Evolutionary conservation across 2,888 invertebrate species (phyloP), one percentile per base, ranked within the genome.

Genomic region (Drosophila kambysellisi): DNA sequence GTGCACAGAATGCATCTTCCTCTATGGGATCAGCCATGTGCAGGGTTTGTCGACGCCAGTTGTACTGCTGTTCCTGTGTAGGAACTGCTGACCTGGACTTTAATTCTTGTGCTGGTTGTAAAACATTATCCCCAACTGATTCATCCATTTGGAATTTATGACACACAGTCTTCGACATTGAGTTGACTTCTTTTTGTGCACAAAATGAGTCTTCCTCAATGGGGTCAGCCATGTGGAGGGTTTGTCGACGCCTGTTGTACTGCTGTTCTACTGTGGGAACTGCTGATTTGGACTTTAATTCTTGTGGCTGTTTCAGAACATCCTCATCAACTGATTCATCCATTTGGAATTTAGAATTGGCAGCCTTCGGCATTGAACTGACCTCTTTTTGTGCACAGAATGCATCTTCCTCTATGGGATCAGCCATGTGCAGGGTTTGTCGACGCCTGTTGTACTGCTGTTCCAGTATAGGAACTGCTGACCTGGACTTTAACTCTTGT

Each of bases 1-100:
- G 53, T 9, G 37, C n/a, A 17, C 54, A 50, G 12, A 64, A n/a
- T 0, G 57, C 51, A n/a, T 71, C 71, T 29, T 62, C 70, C 15
- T 41, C 62, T 9, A 69, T 70, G 35, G 58, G 51, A 15, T 62
- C 43, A 33, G 43, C 35, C 32, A 46, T 15, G 7, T 63, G 48
- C 20, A 66, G 9, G 0, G 66, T 66, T 33, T 58, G 46, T 41
- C 66, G 29, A 1, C 30, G 37, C 12, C 51, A 73, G 29, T 12
- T 46, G 5, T 2, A 29, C 15, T 30, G 32, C 15, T 7, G 17
- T 3, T 50, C 15, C 4, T n/a, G 5, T 3, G n/a, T 4, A 12
- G 43, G 1, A 37, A n/a, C 25, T 39, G 3, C 15, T 20, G 12
- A 30, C 0, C 3, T 50, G 12, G 48, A 48, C 30, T 15, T 4